Evolutionary conservation across 2,797 vertebrate genomes (phyloP).

Genomic region (Leptatherina wallacei): DNA sequence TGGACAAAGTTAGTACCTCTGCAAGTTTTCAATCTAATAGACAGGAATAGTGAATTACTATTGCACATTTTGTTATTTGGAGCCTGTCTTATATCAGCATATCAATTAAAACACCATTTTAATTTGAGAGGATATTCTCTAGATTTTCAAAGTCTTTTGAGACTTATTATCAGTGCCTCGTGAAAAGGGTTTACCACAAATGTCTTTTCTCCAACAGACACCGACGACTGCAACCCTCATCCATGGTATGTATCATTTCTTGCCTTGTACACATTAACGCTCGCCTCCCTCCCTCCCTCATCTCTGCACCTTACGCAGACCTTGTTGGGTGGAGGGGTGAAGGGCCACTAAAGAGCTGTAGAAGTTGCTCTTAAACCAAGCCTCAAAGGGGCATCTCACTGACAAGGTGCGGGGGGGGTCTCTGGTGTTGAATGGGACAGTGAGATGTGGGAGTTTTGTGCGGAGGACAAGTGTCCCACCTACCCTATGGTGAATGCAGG

Average conservation of each 20-base stretch:
- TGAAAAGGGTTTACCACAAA: not conserved
- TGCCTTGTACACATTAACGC: constrained; percentile 17
- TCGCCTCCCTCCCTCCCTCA: constrained; percentile 12
- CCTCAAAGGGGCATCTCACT: constrained; percentile 74
- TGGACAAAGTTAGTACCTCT: constrained; percentile 87
- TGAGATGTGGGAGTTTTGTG: constrained; percentile 50
- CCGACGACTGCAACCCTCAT: constrained; percentile 96
- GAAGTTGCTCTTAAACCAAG: constrained; percentile 80
- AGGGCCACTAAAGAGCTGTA: constrained; percentile 54
- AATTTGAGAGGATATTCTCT: not conserved
- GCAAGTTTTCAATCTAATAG: not conserved
- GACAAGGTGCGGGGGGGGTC: constrained; percentile 15
- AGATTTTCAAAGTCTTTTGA: not conserved
- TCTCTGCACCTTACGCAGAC: constrained; percentile 54
- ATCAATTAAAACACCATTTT: not conserved
- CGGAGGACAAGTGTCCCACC: constrained; percentile 49
- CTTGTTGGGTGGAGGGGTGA: constrained; percentile 47
- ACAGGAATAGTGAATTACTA: not conserved
- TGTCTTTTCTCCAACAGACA: constrained; percentile 82
- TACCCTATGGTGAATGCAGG: constrained; percentile 69
- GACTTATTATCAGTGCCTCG: not conserved
- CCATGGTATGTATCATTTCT: constrained; percentile 89
- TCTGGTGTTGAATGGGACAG: constrained; percentile 58
- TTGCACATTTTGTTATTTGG: not conserved
- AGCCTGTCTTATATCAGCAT: not conserved